Percentiles rank a stretch among this genome's conserved stretches.
Conservation (phyloP, 2,797 vertebrate species). For the Cossypha polioptera region DNA sequence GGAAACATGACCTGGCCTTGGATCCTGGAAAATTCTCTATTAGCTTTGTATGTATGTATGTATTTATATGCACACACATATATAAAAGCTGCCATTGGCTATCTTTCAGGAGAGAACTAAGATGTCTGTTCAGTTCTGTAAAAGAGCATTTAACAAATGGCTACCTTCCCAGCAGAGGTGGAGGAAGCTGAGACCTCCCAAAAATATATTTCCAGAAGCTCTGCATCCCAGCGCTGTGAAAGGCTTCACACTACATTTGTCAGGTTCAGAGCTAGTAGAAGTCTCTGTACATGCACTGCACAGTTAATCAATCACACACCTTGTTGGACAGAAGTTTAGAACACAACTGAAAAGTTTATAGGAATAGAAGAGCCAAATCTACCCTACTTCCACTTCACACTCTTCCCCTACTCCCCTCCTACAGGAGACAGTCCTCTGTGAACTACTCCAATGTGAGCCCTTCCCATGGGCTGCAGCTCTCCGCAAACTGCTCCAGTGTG, state of each 20-base stretch:
- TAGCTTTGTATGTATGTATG: fast-evolving
- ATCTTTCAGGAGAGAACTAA: neutral
- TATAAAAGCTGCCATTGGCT: neutral
- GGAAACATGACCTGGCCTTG: neutral
- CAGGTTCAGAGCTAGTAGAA: neutral
- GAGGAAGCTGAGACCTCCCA: neutral
- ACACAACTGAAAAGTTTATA: neutral
- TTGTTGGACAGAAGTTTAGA: neutral
- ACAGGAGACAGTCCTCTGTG: neutral
- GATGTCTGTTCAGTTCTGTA: neutral
- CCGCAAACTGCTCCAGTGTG: neutral
- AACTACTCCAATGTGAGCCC: neutral
- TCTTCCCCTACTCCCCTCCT: neutral
- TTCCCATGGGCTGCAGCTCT: neutral
- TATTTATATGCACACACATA: fast-evolving
- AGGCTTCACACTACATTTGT: neutral
- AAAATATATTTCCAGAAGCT: neutral
- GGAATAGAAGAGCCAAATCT: neutral
- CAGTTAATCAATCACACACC: neutral
- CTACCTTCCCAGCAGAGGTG: neutral
- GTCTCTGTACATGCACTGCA: neutral
- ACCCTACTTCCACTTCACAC: neutral
- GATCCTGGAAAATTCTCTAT: neutral
- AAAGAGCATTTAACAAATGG: neutral
- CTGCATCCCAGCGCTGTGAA: neutral